Base-by-base conservation (phyloP, 2,797 vertebrate species). In the Urophycis tenuis region DNA sequence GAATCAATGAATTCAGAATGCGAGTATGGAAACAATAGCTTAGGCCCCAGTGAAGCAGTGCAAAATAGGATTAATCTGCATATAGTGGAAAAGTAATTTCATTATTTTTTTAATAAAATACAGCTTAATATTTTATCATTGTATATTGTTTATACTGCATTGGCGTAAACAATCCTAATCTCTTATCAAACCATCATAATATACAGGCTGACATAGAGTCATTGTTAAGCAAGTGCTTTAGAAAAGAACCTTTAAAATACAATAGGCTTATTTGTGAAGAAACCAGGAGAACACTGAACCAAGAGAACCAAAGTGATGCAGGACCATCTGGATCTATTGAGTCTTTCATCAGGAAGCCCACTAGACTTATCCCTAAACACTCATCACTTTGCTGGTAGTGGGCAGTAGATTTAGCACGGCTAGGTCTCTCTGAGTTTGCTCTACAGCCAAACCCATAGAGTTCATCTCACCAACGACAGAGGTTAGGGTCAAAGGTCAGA, bases 391-490 rank as follows among this genome's bases (percentile, higher is more conserved):
- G 4, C n/a, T 35, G 22, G 29, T 31, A 67, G 5, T 69, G 33
- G 25, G 31, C 31, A 29, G 29, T 30, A 15, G 36, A 25, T 9
- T 15, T 45, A n/a, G 36, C 12, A 19, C 12, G 19, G 10, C 39
- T 45, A 19, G 73, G 19, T 10, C 73, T 32, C 73, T 74, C 45
- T 35, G 32, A 36, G 33, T 30, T 45, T 3, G 19, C 45, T 15
- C 53, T 17, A 6, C 36, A 36, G 72, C 83, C 80, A 75, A 5
- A 75, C 79, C 49, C 72, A 39, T 60, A 71, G 33, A 75, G 60
- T 75, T 78, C 25, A n/a, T 72, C 32, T 72, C 74, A 45, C 29
- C 45, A 71, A 29, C 79, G 78, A 77, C 73, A 86, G 79, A 82
- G 74, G 53, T 75, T 74, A 73, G 22, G 60, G 60, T 67, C 29